A percentile compares a stretch with the other conserved stretches of the same genome.
These are phyloP conservation scores for Talpa occidentalis DNA, from an alignment of 2,113 vertebrate genomes.

Conservation along the genomic window DNA sequence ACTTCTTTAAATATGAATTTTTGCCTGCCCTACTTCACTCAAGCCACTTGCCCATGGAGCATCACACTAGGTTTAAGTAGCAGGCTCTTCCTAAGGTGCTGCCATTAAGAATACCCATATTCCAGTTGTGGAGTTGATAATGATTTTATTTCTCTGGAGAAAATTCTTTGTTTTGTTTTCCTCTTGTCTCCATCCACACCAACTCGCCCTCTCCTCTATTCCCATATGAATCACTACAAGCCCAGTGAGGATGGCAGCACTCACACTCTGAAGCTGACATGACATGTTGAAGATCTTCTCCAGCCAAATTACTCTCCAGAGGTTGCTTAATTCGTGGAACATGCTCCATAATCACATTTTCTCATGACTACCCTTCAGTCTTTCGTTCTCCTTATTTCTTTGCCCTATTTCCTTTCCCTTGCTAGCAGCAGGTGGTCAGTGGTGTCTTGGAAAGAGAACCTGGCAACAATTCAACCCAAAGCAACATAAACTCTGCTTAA, in stretches of 20 bases:
- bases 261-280: conserved; percentile 24
- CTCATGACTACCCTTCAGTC: conserved; percentile 30
- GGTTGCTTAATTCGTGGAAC: conserved; percentile 62
- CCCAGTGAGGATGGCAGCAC: conserved; percentile 4
- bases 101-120: background rate
- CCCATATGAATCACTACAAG: background rate
- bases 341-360: conserved; percentile 68
- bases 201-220: background rate
- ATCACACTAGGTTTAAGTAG: background rate
- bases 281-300: conserved; percentile 51
- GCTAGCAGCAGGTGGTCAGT: conserved; percentile 48
- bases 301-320: conserved; percentile 66
- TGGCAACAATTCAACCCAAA: conserved; percentile 59
- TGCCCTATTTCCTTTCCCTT: conserved; percentile 66
- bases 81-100: background rate
- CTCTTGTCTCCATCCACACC: conserved; percentile 10
- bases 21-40: too few species aligned
- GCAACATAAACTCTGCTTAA: conserved; percentile 31
- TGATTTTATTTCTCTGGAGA: background rate
- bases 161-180: conserved; percentile 45
- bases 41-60: background rate
- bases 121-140: conserved; percentile 34
- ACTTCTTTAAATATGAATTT: too few species aligned
- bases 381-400: conserved; percentile 57
- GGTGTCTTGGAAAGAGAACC: conserved; percentile 40